Base-by-base conservation (phyloP, 2,888 invertebrate genomes). In the Cancer borealis region DNA sequence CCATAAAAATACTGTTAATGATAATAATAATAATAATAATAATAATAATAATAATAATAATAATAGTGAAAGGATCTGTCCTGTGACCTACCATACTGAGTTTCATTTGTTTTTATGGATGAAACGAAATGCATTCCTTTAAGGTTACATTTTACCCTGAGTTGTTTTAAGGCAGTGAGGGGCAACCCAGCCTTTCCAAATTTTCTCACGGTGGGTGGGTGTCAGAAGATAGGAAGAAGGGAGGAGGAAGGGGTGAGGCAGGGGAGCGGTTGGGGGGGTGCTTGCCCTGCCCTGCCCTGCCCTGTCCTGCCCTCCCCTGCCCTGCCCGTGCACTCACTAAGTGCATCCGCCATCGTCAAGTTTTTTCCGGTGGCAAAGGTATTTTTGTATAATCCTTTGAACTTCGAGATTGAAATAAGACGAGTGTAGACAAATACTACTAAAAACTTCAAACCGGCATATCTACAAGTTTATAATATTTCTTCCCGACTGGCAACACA, bases 171-270 rank as follows among this genome's bases (percentile, higher is more conserved):
- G 87, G 26, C 84, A 45, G 49, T 30, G 84, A 92, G 26, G 87
- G 87, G 66, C 21, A 66, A n/a, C 66, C 49, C 21, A 87, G 87
- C 54, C n/a, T 21, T 14, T 66, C 73, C 26, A 66, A 39, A 39
- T 92, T 84, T 92, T 92, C 87, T 79, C 92, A 92, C 92, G 92
- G 92, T 92, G 92, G 45, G 91, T 39, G 87, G 30, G 92, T 92
- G 92, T 12, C 54, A 26, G 90, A 39, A 54, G 66, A 79, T 47
- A 12, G 89, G 30, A 39, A n/a, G 84, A 66, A 73, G 89, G 89
- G 17, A 88, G 54, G 26, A 88, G 88, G 73, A 47, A 12, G 47
- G 46, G 54, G 45, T 47, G 73, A 26, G 73, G 89, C 1, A 54
- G 12, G 60, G 88, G 49, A 17, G 46, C 21, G 88, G 73, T 21